phyloP scores from a whole-genome alignment of 2,888 invertebrate species.

The Heliothis peltigera region DNA sequence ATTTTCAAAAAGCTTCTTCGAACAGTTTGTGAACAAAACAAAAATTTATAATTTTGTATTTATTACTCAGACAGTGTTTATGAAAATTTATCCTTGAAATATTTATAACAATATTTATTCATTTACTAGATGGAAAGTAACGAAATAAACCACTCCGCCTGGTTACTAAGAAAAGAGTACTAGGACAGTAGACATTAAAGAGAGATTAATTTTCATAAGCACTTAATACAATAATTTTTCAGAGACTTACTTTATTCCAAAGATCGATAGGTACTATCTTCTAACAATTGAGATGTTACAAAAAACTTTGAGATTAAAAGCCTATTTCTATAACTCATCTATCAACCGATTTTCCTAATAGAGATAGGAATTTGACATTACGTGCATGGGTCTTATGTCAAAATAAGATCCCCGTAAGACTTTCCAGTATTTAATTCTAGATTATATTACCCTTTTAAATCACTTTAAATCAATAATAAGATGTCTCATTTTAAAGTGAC shows the following conservation, averaged over 20 bases:
- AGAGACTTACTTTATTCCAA: slow-evolving; percentile 13
- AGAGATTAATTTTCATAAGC: slow-evolving; percentile 13
- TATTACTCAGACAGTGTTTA: too few species aligned
- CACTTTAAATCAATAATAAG: too few species aligned
- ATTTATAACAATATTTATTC: neutral
- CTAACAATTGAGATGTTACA: neutral
- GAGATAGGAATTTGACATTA: too few species aligned
- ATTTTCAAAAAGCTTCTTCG: too few species aligned
- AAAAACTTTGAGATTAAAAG: neutral
- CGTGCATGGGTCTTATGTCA: too few species aligned
- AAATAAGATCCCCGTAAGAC: too few species aligned
- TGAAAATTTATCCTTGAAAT: neutral
- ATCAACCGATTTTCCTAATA: too few species aligned
- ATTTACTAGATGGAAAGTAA: neutral
- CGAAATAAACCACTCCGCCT: slow-evolving; percentile 8
- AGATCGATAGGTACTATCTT: slow-evolving; percentile 23
- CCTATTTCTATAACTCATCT: too few species aligned
- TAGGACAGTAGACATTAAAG: slow-evolving; percentile 14
- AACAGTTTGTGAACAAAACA: too few species aligned
- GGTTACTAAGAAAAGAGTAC: slow-evolving; percentile 2
- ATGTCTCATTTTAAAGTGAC: too few species aligned
- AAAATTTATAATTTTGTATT: neutral
- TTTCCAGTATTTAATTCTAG: too few species aligned
- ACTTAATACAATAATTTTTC: slow-evolving; percentile 15
- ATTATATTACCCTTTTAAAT: too few species aligned